A percentile compares a stretch with the other conserved stretches of the same genome.
Evolutionary conservation across 2,888 invertebrate genomes (phyloP).

Genomic region (Ennomos fuscantarius): DNA sequence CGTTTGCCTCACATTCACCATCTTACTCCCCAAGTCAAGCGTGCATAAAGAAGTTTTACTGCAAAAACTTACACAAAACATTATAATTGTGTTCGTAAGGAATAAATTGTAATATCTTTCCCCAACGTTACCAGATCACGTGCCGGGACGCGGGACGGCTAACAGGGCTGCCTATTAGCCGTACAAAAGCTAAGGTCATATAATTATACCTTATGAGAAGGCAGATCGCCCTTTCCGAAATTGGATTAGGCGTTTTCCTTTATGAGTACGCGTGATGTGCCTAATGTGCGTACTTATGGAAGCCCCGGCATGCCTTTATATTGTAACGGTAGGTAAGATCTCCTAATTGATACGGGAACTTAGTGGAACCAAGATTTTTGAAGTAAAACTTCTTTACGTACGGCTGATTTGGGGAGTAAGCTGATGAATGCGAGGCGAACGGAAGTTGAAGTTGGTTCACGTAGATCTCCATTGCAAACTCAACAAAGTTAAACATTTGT

Average conservation of each 20-base stretch:
- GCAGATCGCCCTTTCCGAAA: slow-evolving; percentile 44
- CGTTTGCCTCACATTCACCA: too few relatives aligned
- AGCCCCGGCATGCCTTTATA: slow-evolving; percentile 33
- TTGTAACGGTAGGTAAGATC: neutral
- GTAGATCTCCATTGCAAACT: too few relatives aligned
- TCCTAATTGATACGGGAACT: neutral
- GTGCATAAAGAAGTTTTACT: too few relatives aligned
- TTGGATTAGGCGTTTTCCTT: slow-evolving; percentile 40
- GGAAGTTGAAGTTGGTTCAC: too few relatives aligned
- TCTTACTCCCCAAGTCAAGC: too few relatives aligned
- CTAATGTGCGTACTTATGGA: slow-evolving; percentile 22
- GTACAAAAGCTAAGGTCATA: slow-evolving; percentile 37
- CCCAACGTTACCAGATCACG: slow-evolving; percentile 20
- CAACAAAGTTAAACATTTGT: too few relatives aligned
- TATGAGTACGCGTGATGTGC: slow-evolving; percentile 34
- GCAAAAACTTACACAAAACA: too few relatives aligned
- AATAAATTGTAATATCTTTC: too few relatives aligned
- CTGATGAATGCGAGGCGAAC: too few relatives aligned
- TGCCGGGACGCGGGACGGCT: slow-evolving; percentile 4
- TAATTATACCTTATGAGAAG: slow-evolving; percentile 52
- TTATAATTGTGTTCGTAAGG: too few relatives aligned
- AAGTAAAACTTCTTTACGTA: too few relatives aligned
- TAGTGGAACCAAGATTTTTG: neutral
- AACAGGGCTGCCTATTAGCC: slow-evolving; percentile 32
- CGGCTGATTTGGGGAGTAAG: too few relatives aligned